Base-by-base conservation (phyloP, 2,797 vertebrate genomes). In the Aphelocoma californica region DNA sequence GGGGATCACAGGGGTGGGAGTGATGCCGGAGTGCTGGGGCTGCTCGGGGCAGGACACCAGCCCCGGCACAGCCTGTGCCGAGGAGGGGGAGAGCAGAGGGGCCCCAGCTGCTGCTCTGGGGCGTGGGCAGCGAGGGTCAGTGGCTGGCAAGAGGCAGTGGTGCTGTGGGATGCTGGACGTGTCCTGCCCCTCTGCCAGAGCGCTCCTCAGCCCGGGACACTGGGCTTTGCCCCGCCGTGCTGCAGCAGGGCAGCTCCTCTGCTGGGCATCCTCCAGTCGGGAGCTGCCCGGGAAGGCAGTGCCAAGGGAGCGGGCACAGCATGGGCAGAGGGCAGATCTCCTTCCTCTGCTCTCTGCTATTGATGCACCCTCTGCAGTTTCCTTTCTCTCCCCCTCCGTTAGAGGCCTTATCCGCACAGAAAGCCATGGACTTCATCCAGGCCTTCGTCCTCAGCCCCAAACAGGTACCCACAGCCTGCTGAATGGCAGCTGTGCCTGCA, bases 401-500 rank as follows among this genome's bases (percentile, higher is more conserved):
- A 75, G 57, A 34, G 34, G 34, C 34, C 34, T 34, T 34, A 34
- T 34, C 34, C 34, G 34, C 34, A 34, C 23, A 61, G 73, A 36
- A 38, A 50, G 34, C 72, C 23, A 19, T 40, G 23, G 36, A 51
- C 29, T 62, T 62, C 18, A 7, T 51, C 18, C 36, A 13, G 14
- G 58, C 31, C 18, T 18, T 44, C 18, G 42, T 17, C 42, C 34
- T 19, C 58, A 77, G 36, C 31, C 36, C 47, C 2, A 2, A 10
- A 0, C 47, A 62, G 73, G 58, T 77, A 62, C 14, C 18, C 24
- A 23, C 0, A 4, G 36, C 36, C 19, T 3, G 0, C 3, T 25
- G 36, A 15, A 21, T 1, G 10, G 18, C 12, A 14, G 36, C 58
- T 42, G 36, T 29, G 58, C 58, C 47, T 4, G 6, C 29, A 13